Evolutionary conservation across 2,113 vertebrate genomes (phyloP).

Genomic region (Gopherus evgoodei): DNA sequence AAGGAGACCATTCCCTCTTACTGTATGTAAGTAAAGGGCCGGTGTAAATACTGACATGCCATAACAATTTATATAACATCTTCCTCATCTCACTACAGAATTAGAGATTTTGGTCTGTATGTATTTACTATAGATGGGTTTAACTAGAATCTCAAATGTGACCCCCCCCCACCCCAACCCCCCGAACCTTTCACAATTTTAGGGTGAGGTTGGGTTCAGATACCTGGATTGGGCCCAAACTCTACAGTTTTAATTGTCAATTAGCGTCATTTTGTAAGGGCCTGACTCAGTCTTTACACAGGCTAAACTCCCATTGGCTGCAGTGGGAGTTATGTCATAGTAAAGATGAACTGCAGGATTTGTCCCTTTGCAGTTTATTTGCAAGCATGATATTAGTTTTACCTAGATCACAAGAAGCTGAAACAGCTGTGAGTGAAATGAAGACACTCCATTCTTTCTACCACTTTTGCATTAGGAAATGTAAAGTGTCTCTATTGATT

Average conservation of each 20-base stretch:
- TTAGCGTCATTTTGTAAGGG: not conserved
- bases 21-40: too few relatives aligned
- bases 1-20: too few relatives aligned
- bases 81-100: not conserved
- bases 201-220: not conserved
- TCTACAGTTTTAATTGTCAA: not conserved
- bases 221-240: not conserved
- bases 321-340: not conserved
- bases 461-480: not conserved
- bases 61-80: not conserved
- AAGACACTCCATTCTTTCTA: not conserved
- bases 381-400: not conserved
- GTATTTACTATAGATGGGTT: not conserved
- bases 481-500: not conserved
- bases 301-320: not conserved
- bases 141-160: not conserved
- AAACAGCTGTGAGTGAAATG: not conserved
- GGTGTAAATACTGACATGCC: not conserved
- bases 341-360: not conserved
- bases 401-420: not conserved
- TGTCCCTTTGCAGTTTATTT: slow-evolving; percentile 22
- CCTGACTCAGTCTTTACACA: not conserved
- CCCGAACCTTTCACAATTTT: not conserved
- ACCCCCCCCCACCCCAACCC: not conserved
- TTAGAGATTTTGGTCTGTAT: not conserved